Conservation (phyloP, 1,140 invertebrate species). For the Charaxes varanes region DNA sequence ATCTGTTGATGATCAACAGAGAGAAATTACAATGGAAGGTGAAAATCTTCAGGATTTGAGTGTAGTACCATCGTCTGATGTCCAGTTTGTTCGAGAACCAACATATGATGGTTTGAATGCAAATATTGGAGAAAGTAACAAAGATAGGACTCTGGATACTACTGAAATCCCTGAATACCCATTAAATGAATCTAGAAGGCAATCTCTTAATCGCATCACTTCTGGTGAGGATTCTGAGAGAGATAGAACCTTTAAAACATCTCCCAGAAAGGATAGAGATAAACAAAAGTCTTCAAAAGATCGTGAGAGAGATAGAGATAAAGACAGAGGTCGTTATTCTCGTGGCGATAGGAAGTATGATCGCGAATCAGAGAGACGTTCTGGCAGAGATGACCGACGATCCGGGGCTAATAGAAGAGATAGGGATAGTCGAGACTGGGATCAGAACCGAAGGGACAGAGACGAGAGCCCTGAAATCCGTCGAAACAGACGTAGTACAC, state of each 20-base stretch:
- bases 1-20: conserved; percentile 56
- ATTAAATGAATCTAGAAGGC: conserved; percentile 39
- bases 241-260: conserved; percentile 50
- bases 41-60: conserved; percentile 76
- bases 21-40: conserved; percentile 75
- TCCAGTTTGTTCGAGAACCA: conserved; percentile 48
- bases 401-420: conserved; percentile 47
- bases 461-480: conserved; percentile 37
- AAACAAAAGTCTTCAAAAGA: conserved; percentile 51
- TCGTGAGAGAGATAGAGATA: conserved; percentile 37
- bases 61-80: conserved; percentile 44
- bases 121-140: conserved; percentile 25
- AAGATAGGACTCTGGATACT: conserved; percentile 44
- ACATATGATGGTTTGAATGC: conserved; percentile 47
- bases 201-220: conserved; percentile 47
- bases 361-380: conserved; percentile 43
- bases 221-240: conserved; percentile 68
- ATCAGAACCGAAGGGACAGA: conserved; percentile 26
- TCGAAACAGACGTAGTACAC: conserved; percentile 36
- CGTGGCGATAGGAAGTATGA: conserved; percentile 54
- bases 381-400: conserved; percentile 40
- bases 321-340: conserved; percentile 43
- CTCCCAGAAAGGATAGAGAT: conserved; percentile 54
- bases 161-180: conserved; percentile 39
- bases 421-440: conserved; percentile 31